Percentiles rank a stretch among this genome's conserved stretches.
Conservation (phyloP, 30 jellyfish, hydroid and myxozoan genomes). For the Morbakka virulenta region DNA sequence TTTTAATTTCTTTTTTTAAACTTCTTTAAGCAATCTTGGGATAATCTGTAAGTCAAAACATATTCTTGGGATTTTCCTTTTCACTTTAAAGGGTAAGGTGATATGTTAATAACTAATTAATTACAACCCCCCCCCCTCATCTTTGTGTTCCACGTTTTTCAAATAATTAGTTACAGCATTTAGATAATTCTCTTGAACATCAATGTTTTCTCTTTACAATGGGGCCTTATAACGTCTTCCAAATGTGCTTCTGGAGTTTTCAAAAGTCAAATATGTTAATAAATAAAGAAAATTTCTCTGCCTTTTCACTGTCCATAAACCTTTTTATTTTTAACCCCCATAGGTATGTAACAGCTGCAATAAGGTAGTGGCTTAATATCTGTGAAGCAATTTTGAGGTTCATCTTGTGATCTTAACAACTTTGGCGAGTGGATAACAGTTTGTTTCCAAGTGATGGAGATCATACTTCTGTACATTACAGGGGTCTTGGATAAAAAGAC, state of each 20-base stretch:
- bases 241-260: constrained; percentile 57
- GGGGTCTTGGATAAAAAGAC: neutral
- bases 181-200: neutral
- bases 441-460: neutral
- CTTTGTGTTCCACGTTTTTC: neutral
- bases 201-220: neutral
- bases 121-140: neutral
- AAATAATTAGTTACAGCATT: neutral
- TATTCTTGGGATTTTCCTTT: neutral
- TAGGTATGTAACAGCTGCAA: neutral
- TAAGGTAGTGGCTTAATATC: neutral
- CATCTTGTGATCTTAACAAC: too few species aligned
- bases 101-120: neutral
- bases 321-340: too few species aligned
- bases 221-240: neutral
- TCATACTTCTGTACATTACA: neutral
- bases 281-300: constrained; percentile 9
- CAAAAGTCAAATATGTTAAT: constrained; percentile 42
- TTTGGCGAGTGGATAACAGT: neutral
- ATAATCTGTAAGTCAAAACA: neutral
- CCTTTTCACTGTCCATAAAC: neutral
- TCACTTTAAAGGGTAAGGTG: neutral
- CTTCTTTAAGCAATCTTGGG: neutral
- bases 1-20: too few species aligned
- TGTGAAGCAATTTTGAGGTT: neutral